Evolutionary conservation across 2,888 invertebrate genomes (phyloP), one percentile per base, ranked within the genome.

Genomic region (Luperina testacea): DNA sequence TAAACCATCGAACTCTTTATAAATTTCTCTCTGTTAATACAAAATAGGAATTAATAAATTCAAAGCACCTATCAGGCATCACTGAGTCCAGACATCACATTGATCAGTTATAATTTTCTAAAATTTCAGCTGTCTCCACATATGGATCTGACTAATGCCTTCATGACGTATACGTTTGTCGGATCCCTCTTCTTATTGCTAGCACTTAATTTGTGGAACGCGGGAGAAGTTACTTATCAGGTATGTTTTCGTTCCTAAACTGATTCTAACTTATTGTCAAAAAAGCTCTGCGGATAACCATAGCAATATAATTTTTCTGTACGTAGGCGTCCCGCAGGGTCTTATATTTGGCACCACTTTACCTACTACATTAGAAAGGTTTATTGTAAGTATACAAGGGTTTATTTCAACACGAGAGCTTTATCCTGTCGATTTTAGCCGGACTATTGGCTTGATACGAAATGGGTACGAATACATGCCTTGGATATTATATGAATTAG

Each of bases 111-210:
- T 59, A 17, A 15, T 24, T 64, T 71, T 51, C 0, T 15, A 64
- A 71, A 45, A 53, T 83, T 75, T 6, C 90, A 96, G 96, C 89
- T 95, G n/a, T 92, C 95, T 7, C 93, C 95, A n/a, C 93, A 94
- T 82, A 75, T 95, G 79, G 94, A 95, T 87, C 83, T 95, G 63
- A 95, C 95, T 13, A 96, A 96, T 81, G 95, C 95, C 8, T 93
- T 96, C 75, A 96, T 96, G 96, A 96, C 95, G 11, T 96, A 95
- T 83, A 95, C 95, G 0, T 96, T 96, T 79, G 95, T 96, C 8
- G 89, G 93, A 2, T 95, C 95, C 0, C 88, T 96, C n/a, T 96
- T 96, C 84, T 90, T 95, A 72, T 85, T 96, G 45, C 84, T 96
- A 45, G 95, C 95, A 1, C 85, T 96, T 61, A 96, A 95, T 88